Evolutionary conservation across 2,113 vertebrate species (phyloP).

Genomic region (Verasper variegatus): DNA sequence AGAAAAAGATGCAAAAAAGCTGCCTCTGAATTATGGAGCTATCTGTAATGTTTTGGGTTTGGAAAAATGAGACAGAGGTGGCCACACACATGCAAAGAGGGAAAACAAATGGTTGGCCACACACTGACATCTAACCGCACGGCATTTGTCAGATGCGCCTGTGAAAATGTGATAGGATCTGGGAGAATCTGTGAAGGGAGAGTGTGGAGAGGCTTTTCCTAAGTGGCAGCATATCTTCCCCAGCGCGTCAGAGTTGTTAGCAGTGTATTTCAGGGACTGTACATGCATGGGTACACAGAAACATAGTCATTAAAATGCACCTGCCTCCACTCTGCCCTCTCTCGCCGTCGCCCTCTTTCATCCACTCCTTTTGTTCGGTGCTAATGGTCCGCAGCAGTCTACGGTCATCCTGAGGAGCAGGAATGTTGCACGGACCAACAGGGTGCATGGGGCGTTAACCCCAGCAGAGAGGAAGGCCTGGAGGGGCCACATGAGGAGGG

Average conservation of each 20-base stretch:
- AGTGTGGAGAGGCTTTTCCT: not conserved
- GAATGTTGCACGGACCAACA: conserved; percentile 29
- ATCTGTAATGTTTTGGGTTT: conserved; percentile 46
- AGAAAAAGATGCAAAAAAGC: not conserved
- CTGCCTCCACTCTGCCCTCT: conserved; percentile 45
- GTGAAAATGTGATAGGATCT: conserved; percentile 25
- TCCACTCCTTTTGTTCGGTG: conserved; percentile 48
- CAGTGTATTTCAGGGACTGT: not conserved
- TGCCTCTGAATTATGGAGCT: conserved; percentile 8
- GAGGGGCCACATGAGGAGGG: not conserved
- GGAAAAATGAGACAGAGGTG: conserved; percentile 28
- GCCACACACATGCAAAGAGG: conserved; percentile 36
- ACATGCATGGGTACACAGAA: conserved; percentile 30
- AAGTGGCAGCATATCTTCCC: conserved; percentile 1
- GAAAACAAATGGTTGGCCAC: conserved; percentile 47
- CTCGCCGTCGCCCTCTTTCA: conserved; percentile 18
- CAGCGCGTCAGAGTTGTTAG: conserved; percentile 15
- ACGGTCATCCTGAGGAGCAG: conserved; percentile 38
- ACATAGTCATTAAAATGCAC: conserved; percentile 60
- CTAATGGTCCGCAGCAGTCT: conserved; percentile 49
- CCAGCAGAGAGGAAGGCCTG: not conserved
- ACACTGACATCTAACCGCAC: conserved; percentile 42
- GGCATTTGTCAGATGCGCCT: conserved; percentile 34
- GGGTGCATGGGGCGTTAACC: conserved; percentile 17
- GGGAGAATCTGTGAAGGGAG: not conserved